Base-by-base conservation (phyloP, 23 tunicate genomes). In the Trididemnum miniatum region DNA sequence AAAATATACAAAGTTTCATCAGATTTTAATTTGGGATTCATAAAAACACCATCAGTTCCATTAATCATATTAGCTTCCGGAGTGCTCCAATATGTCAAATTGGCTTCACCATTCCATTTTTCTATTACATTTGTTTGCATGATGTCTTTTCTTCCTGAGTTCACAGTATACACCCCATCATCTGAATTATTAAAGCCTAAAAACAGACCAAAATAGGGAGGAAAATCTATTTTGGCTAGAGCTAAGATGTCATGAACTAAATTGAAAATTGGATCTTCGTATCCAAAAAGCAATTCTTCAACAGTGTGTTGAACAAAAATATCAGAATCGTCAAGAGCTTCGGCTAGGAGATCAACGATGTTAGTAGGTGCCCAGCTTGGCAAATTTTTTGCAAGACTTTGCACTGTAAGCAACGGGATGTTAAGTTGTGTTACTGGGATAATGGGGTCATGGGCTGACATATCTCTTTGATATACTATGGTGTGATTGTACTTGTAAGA, bases 21-120 rank as follows among this genome's bases (percentile, higher is more conserved):
- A 22, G 31, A 51, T 20, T 57, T 80, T 38, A 93, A 50, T 35
- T 80, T 87, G 0, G 98, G 89, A 5, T 77, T 39, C 80, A 88
- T 84, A 84, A 88, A 93, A 9, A 84, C 82, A 1, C 98, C 98
- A 80, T 93, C 98, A 82, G 93, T 88, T 20, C 98, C 98, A 81
- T 93, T 93, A 2, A 93, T 72, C 98, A 93, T 93, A 59, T 93
- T 93, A 9, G 88, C 87, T 0, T 73, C 22, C 35, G 81, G 51
- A 1, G 86, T 72, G 28, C 89, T 54, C 98, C 98, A 93, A 36
- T 78, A 93, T 30, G 77, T 28, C 51, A 86, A 44, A 20, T 60
- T 35, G 20, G 73, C 35, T 3, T 79, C 54, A 40, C 82, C 80
- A 54, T 93, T 87, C 93, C 93, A 93, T 57, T 81, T 85, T 23